Percentiles rank a stretch among this genome's conserved stretches.
Conservation (phyloP, 2,888 invertebrate genomes). For the Pegoplata infirma region DNA sequence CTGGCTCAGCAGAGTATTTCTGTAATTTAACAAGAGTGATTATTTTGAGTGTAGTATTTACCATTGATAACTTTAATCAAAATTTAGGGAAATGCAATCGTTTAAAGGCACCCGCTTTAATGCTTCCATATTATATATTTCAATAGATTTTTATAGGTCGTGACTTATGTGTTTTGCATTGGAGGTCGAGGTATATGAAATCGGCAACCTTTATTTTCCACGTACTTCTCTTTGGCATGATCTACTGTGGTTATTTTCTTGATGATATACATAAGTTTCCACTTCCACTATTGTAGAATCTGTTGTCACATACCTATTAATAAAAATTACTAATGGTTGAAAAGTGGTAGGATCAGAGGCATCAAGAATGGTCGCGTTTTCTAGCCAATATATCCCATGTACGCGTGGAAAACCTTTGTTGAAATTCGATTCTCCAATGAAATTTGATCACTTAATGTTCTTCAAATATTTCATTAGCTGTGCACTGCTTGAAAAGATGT, state of each 20-base stretch:
- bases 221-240: conserved; percentile 43
- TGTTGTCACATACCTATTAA: conserved; percentile 43
- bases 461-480: conserved; percentile 3
- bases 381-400: conserved; percentile 48
- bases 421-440: conserved; percentile 52
- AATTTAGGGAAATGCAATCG: conserved; percentile 15
- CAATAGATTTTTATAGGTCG: no score
- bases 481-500: conserved; percentile 38
- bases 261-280: conserved; percentile 12
- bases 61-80: no score
- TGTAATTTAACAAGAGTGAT: no score
- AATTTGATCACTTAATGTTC: conserved; percentile 7
- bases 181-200: conserved; percentile 51
- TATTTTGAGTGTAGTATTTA: no score
- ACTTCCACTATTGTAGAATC: conserved; percentile 17
- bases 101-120: no score
- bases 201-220: conserved; percentile 33
- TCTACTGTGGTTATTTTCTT: conserved; percentile 33
- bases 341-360: background rate
- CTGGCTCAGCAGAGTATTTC: no score
- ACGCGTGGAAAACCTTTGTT: conserved; percentile 42
- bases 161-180: conserved; percentile 46
- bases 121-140: no score
- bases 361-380: conserved; percentile 30
- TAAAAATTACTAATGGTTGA: conserved; percentile 27